Percentiles rank a stretch among this genome's conserved stretches.
Conservation (phyloP, 1,140 invertebrate species). For the Drosophila fuyamai region DNA sequence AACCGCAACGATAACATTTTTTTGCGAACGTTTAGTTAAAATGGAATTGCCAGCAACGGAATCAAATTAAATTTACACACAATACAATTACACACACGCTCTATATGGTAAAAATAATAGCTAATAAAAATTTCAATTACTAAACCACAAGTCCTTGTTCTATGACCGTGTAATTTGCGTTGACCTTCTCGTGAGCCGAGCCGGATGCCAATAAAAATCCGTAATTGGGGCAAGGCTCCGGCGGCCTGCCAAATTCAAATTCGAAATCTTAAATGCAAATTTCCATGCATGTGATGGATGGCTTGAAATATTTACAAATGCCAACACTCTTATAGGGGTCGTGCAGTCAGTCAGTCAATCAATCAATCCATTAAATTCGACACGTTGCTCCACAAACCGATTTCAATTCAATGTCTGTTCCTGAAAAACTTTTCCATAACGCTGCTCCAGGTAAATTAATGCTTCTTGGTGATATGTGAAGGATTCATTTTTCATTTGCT, state of each 20-base stretch:
- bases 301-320: conserved; percentile 69
- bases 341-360: conserved; percentile 59
- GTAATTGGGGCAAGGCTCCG: conserved; percentile 48
- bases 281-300: conserved; percentile 17
- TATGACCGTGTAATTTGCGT: conserved; percentile 59
- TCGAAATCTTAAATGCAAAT: conserved; percentile 58
- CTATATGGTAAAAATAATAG: conserved; percentile 69
- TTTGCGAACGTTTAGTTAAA: conserved; percentile 64
- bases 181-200: conserved; percentile 63
- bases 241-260: conserved; percentile 39
- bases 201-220: conserved; percentile 59
- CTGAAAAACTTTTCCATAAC: conserved; percentile 13
- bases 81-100: conserved; percentile 62
- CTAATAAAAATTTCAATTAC: conserved; percentile 78
- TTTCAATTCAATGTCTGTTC: conserved; percentile 52
- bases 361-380: conserved; percentile 22
- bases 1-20: conserved; percentile 34
- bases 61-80: conserved; percentile 67
- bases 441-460: conserved; percentile 35
- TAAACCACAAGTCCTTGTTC: conserved; percentile 38
- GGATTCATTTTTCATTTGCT: conserved; percentile 38
- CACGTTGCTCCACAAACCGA: conserved; percentile 31
- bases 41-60: conserved; percentile 52
- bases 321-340: conserved; percentile 50
- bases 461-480: conserved; percentile 31